A percentile compares a stretch with the other conserved stretches of the same genome.
phyloP scores from a whole-genome alignment of 2,888 invertebrate genomes.

The Parapristionchus giblindavisi region DNA sequence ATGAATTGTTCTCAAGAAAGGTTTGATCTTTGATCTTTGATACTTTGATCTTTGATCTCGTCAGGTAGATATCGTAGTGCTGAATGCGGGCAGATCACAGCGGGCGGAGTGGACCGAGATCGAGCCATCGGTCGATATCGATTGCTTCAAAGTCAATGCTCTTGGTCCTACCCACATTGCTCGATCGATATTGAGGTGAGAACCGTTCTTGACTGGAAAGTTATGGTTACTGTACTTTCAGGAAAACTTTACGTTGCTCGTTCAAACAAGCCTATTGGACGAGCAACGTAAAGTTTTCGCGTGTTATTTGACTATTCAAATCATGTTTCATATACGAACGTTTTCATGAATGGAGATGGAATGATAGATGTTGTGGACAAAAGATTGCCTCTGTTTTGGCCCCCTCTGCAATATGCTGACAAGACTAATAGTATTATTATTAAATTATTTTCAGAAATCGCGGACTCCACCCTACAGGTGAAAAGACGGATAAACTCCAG shows the following conservation, averaged over 20 bases:
- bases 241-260: too few species aligned
- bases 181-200: slow-evolving; percentile 69
- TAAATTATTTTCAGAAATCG: slow-evolving; percentile 3
- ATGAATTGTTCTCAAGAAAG: slow-evolving; percentile 19
- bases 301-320: too few species aligned
- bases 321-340: too few species aligned
- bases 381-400: too few species aligned
- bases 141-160: slow-evolving; percentile 82
- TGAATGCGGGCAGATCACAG: slow-evolving; percentile 37
- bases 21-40: neutral
- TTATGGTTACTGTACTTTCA: too few species aligned
- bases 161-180: slow-evolving; percentile 80
- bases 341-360: too few species aligned
- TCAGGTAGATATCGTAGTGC: slow-evolving; percentile 38
- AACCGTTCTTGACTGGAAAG: neutral
- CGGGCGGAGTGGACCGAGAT: slow-evolving; percentile 70
- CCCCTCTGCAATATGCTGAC: too few species aligned
- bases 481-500: slow-evolving; percentile 29
- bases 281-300: too few species aligned
- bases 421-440: neutral
- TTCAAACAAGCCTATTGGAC: too few species aligned
- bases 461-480: slow-evolving; percentile 34
- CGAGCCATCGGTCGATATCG: slow-evolving; percentile 79
- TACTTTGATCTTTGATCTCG: neutral
- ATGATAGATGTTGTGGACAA: too few species aligned